A percentile compares a stretch with the other conserved stretches of the same genome.
Conservation (phyloP, 2,797 vertebrate genomes). For the Enteromius viviparus region DNA sequence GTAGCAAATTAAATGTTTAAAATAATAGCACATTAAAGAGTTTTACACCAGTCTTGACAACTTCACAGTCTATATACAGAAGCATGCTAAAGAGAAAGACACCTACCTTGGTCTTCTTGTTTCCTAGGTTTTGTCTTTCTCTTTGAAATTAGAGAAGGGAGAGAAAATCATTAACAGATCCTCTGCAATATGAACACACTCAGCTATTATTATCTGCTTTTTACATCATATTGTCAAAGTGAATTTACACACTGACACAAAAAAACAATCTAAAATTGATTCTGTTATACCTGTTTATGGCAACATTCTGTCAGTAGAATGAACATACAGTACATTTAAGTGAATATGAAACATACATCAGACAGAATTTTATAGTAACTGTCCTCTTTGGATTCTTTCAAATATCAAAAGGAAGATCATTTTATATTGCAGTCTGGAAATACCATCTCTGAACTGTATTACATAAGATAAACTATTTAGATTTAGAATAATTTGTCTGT, state of each 20-base stretch:
- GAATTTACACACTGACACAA: slow-evolving; percentile 13
- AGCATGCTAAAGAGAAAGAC: slow-evolving; percentile 31
- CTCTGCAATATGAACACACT: slow-evolving; percentile 12
- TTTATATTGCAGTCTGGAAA: not conserved
- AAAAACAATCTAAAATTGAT: not conserved
- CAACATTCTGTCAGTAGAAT: not conserved
- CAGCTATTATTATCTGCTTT: not conserved
- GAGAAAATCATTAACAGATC: slow-evolving; percentile 5
- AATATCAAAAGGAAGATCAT: not conserved
- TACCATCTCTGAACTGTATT: not conserved
- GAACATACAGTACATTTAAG: not conserved
- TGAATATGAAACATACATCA: not conserved
- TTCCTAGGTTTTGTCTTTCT: slow-evolving; percentile 60
- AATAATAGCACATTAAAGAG: not conserved
- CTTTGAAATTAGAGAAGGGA: slow-evolving; percentile 60
- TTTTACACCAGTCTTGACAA: not conserved
- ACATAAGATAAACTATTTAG: not conserved
- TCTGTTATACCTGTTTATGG: not conserved
- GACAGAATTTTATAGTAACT: not conserved
- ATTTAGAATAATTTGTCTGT: not conserved
- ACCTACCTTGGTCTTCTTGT: slow-evolving; percentile 72
- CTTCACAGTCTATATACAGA: slow-evolving; percentile 5
- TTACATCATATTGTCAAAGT: not conserved
- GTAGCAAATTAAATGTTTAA: no score
- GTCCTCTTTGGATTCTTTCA: not conserved